Evolutionary conservation across 1,140 invertebrate genomes (phyloP).

Genomic region (Zaprionus tsacasi): DNA sequence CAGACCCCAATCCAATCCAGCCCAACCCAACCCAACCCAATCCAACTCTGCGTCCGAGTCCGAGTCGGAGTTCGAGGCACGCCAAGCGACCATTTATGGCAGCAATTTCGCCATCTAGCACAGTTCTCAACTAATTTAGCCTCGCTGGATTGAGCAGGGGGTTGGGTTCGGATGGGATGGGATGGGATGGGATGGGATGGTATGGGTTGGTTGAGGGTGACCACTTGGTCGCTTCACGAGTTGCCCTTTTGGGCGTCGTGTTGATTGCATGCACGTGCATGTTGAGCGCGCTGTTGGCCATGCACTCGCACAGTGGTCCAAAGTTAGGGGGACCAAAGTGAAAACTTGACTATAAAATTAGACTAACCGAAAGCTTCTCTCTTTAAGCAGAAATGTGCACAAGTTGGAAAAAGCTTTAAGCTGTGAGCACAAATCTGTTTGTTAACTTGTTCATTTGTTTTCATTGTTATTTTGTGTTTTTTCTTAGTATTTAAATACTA

Average conservation of each 20-base stretch:
- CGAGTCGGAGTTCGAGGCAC: slow-evolving; percentile 28
- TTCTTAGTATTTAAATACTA: no score
- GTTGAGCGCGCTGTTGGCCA: slow-evolving; percentile 13
- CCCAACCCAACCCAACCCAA: background rate
- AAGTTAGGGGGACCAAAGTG: no score
- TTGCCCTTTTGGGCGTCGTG: slow-evolving; percentile 37
- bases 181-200: background rate
- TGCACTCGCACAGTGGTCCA: background rate
- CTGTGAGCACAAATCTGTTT: no score
- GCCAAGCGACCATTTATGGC: slow-evolving; percentile 67
- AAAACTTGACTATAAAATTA: no score
- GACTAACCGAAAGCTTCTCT: no score
- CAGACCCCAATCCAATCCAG: background rate
- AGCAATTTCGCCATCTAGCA: slow-evolving; percentile 68
- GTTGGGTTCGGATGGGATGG: background rate
- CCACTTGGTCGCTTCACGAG: background rate
- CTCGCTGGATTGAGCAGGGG: background rate
- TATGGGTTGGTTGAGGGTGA: background rate
- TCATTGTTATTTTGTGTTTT: no score
- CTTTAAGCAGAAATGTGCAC: no score
- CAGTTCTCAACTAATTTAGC: slow-evolving; percentile 70
- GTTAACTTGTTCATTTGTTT: no score
- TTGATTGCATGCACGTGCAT: slow-evolving; percentile 71
- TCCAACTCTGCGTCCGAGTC: background rate
- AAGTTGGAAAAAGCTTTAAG: no score